Conservation (phyloP, 1,140 invertebrate genomes). For the Drosophila repleta region DNA sequence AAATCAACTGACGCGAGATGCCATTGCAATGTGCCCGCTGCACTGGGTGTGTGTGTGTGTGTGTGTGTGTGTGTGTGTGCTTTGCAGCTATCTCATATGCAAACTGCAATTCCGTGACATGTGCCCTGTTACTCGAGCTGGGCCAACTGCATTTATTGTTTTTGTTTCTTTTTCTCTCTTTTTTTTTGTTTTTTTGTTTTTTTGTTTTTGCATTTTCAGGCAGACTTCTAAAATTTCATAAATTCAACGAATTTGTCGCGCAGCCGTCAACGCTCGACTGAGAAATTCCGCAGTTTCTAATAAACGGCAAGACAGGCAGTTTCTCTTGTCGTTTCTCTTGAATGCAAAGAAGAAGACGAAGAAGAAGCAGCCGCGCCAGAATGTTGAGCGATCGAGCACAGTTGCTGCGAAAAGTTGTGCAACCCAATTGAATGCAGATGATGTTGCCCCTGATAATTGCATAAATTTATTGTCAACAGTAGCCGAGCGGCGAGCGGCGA, state of each 20-base stretch:
- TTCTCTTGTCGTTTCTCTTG: slow-evolving; percentile 30
- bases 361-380: background rate
- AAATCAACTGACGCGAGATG: slow-evolving; percentile 33
- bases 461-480: slow-evolving; percentile 65
- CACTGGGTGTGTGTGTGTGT: too few species aligned
- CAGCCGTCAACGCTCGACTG: slow-evolving; percentile 41
- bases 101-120: slow-evolving; percentile 55
- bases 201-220: slow-evolving; percentile 11
- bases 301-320: slow-evolving; percentile 57
- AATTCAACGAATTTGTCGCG: slow-evolving; percentile 76
- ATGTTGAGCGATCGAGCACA: slow-evolving; percentile 9
- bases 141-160: slow-evolving; percentile 34
- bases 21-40: slow-evolving; percentile 18
- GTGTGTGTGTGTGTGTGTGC: slow-evolving; percentile 5
- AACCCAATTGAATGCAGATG: slow-evolving; percentile 31
- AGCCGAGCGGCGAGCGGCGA: slow-evolving; percentile 5
- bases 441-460: slow-evolving; percentile 58
- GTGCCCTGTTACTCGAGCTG: slow-evolving; percentile 52
- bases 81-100: slow-evolving; percentile 39
- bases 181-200: slow-evolving; percentile 8
- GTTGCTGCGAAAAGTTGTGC: slow-evolving; percentile 34
- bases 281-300: slow-evolving; percentile 58
- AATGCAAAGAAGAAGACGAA: background rate
- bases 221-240: slow-evolving; percentile 75
- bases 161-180: background rate